phyloP scores from a whole-genome alignment of 2,113 vertebrate genomes.

The Ammodytes dubius region DNA sequence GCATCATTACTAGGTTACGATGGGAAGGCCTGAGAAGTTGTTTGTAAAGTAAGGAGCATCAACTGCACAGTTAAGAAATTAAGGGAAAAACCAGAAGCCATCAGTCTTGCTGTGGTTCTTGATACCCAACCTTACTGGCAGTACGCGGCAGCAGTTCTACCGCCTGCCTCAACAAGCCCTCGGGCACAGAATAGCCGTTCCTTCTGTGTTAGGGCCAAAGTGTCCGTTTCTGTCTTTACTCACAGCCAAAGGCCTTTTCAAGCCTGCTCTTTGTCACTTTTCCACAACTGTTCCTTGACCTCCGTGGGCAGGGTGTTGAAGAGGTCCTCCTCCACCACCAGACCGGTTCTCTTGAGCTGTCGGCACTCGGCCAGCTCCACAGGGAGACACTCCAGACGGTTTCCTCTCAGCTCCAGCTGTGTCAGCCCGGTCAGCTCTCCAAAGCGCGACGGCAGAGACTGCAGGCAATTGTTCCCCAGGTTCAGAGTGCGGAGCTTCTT shows the following conservation, averaged over 20 bases:
- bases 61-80: not conserved
- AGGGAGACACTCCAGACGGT: constrained; percentile 94
- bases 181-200: not conserved
- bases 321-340: constrained; percentile 96
- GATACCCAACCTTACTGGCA: constrained; percentile 47
- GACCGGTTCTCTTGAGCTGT: constrained; percentile 92
- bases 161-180: constrained; percentile 4
- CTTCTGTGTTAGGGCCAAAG: not conserved
- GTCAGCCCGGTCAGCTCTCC: constrained; percentile 94
- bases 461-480: constrained; percentile 96
- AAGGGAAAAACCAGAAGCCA: constrained; percentile 20
- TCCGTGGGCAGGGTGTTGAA: constrained; percentile 95
- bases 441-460: constrained; percentile 93
- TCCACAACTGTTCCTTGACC: constrained; percentile 95
- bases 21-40: constrained; percentile 33
- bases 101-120: constrained; percentile 7
- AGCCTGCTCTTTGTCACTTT: constrained; percentile 94
- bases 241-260: constrained; percentile 76
- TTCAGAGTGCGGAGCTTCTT: constrained; percentile 96
- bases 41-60: constrained; percentile 11
- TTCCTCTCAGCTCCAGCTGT: constrained; percentile 95
- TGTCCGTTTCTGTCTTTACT: not conserved
- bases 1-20: constrained; percentile 6
- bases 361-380: constrained; percentile 97
- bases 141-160: constrained; percentile 31